phyloP scores from a whole-genome alignment of 1,140 invertebrate species.

The Platorchestia sp. region DNA sequence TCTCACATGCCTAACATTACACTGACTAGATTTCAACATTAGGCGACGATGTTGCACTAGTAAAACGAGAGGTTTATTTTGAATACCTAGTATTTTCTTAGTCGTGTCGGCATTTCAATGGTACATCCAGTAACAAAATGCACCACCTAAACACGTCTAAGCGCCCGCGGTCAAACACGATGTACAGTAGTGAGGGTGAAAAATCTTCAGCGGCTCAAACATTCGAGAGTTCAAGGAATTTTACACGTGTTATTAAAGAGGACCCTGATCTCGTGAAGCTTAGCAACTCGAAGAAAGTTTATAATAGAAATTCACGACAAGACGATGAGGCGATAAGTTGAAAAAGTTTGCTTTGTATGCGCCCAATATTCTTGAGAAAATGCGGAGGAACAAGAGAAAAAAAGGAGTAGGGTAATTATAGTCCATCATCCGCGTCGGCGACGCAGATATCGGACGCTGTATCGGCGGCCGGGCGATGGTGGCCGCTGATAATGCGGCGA shows the following conservation, averaged over 20 bases:
- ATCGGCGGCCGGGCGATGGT: constrained; percentile 29
- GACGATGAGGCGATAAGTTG: neutral
- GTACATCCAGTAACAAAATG: neutral
- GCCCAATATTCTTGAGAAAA: neutral
- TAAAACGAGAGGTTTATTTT: neutral
- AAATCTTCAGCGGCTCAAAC: neutral
- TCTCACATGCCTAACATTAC: no score
- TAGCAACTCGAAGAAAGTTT: neutral
- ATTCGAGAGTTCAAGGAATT: neutral
- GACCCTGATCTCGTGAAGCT: neutral
- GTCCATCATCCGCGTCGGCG: neutral
- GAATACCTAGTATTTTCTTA: neutral
- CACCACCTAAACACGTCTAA: neutral
- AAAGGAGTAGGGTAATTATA: neutral
- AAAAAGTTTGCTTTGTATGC: neutral
- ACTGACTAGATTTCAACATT: no score
- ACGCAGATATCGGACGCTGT: constrained; percentile 28
- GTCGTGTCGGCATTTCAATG: neutral
- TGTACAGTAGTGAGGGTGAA: neutral
- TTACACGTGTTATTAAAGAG: neutral
- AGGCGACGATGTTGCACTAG: no score
- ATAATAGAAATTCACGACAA: constrained; percentile 2
- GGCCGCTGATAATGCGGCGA: constrained; percentile 12
- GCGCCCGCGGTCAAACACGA: neutral
- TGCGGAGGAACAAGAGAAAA: neutral